Conservation (phyloP, 2,113 vertebrate genomes). For the Plestiodon gilberti region DNA sequence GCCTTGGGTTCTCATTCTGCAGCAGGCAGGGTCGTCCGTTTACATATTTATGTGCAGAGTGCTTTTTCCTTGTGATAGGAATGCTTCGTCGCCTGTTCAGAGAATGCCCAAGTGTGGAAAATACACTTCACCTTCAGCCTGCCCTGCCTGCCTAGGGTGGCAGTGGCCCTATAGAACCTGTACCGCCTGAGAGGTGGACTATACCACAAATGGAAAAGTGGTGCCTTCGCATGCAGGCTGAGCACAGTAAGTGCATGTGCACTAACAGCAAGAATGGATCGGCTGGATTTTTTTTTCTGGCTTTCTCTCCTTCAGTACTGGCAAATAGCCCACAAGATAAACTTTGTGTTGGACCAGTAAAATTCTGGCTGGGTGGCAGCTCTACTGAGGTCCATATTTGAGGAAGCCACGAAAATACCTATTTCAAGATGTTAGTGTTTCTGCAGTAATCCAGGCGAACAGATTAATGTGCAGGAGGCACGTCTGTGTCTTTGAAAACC, state of each 20-base stretch:
- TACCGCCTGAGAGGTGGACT: not conserved
- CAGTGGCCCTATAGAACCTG: not conserved
- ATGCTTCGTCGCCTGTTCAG: not conserved
- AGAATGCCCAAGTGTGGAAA: not conserved
- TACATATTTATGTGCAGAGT: not conserved
- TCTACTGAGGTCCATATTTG: not conserved
- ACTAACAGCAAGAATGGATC: not conserved
- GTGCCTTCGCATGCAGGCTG: not conserved
- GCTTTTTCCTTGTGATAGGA: not conserved
- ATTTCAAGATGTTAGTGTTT: not conserved
- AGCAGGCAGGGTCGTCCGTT: too few relatives aligned
- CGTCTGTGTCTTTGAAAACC: constrained; percentile 9
- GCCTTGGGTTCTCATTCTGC: not conserved
- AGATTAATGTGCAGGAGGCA: not conserved
- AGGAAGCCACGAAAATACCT: not conserved
- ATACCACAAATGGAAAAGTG: not conserved
- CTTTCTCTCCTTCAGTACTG: not conserved
- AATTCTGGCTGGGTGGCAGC: constrained; percentile 2
- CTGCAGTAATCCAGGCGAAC: not conserved
- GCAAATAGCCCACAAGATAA: not conserved
- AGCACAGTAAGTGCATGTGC: not conserved
- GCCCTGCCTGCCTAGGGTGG: not conserved
- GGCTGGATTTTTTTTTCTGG: not conserved
- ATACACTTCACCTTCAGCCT: not conserved
- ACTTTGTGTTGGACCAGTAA: not conserved